A percentile compares a stretch with the other conserved stretches of the same genome.
Conservation (phyloP, 1,140 invertebrate genomes). For the Tetragonula clypearis region DNA sequence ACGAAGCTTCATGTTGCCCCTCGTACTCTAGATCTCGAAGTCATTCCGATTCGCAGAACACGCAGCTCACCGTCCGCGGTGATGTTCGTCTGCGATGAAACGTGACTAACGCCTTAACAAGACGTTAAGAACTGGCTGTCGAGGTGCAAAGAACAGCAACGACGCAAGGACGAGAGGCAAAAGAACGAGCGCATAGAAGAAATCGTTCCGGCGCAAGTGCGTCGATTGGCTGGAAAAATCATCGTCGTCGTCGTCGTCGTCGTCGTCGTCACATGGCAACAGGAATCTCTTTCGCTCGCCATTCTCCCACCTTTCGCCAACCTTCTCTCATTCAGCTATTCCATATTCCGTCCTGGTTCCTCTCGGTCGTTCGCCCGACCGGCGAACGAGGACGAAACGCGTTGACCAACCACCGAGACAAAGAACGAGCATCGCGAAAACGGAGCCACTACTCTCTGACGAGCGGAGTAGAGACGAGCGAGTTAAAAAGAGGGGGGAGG, state of each 20-base stretch:
- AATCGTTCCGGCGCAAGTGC: conserved; percentile 23
- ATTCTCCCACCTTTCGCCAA: conserved; percentile 50
- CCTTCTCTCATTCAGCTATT: conserved; percentile 60
- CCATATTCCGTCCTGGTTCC: conserved; percentile 62
- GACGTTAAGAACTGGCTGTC: neutral
- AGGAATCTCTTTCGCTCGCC: conserved; percentile 65
- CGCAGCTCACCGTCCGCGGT: neutral
- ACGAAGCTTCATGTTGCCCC: no score
- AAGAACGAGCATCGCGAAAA: conserved; percentile 47
- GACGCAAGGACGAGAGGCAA: neutral
- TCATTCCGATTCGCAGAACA: neutral
- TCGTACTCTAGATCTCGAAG: neutral
- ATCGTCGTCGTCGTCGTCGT: conserved; percentile 63
- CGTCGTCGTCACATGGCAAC: conserved; percentile 74
- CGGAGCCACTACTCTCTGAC: neutral
- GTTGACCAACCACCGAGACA: neutral
- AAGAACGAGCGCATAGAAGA: neutral
- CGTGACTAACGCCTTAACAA: conserved; percentile 12
- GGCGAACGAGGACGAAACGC: conserved; percentile 23
- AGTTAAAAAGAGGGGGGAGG: conserved; percentile 23
- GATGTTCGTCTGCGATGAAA: neutral
- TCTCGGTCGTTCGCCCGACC: conserved; percentile 13
- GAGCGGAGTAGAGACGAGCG: conserved; percentile 30
- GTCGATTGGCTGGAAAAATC: conserved; percentile 63
- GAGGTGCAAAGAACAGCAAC: conserved; percentile 2